phyloP scores from a whole-genome alignment of 1,140 invertebrate genomes.

The Procambarus virginalis region DNA sequence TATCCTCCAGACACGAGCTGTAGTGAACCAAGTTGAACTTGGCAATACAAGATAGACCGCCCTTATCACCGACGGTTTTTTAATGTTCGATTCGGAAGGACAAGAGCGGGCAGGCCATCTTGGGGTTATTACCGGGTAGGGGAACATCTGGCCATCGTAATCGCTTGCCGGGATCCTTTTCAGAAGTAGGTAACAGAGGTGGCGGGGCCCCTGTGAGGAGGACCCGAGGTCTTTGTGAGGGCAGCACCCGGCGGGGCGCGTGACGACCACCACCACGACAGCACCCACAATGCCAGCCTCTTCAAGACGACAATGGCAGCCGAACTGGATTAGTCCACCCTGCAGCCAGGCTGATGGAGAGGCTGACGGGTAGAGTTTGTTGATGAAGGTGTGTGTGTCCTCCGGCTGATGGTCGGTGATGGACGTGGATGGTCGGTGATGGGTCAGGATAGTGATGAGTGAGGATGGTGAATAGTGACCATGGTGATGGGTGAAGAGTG shows the following conservation, averaged over 20 bases:
- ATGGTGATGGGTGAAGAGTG: too few relatives aligned
- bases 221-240: slow-evolving; percentile 3
- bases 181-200: slow-evolving; percentile 37
- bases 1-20: not conserved
- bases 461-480: too few relatives aligned
- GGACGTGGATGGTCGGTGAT: too few relatives aligned
- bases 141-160: slow-evolving; percentile 26
- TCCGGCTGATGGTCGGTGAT: too few relatives aligned
- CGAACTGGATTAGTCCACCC: slow-evolving; percentile 15
- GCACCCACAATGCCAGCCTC: slow-evolving; percentile 10
- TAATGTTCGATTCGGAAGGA: not conserved
- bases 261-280: slow-evolving; percentile 7
- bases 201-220: slow-evolving; percentile 1
- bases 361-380: too few relatives aligned
- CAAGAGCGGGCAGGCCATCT: too few relatives aligned
- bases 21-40: not conserved
- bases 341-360: not conserved
- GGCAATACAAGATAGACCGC: not conserved
- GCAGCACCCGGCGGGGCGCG: not conserved
- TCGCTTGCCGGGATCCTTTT: not conserved
- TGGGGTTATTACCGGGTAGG: not conserved
- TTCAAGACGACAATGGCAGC: not conserved
- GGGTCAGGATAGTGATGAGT: too few relatives aligned
- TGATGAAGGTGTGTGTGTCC: too few relatives aligned
- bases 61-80: not conserved